Conservation (phyloP, 1,140 invertebrate genomes). For the Eupeodes corollae region DNA sequence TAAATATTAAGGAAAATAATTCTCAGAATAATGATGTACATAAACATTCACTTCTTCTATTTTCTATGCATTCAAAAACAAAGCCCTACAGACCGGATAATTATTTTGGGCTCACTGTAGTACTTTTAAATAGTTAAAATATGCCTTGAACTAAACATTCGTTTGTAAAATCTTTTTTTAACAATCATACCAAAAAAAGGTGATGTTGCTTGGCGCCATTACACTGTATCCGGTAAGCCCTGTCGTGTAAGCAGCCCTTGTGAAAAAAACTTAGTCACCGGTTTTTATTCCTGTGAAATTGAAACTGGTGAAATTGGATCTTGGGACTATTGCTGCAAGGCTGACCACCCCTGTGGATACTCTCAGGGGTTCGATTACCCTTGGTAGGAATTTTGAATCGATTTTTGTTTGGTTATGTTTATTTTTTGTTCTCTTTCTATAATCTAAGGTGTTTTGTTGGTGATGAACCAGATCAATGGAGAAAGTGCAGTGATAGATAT, state of each 20-base stretch:
- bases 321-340: slow-evolving; percentile 73
- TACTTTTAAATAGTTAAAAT: too few species aligned
- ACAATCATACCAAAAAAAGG: slow-evolving; percentile 13
- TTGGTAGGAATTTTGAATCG: slow-evolving; percentile 43
- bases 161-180: too few species aligned
- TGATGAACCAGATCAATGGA: slow-evolving; percentile 58
- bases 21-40: too few species aligned
- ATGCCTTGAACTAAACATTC: too few species aligned
- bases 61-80: too few species aligned
- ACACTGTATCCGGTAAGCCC: slow-evolving; percentile 64
- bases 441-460: slow-evolving; percentile 65
- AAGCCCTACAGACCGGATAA: too few species aligned
- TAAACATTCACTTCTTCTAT: too few species aligned
- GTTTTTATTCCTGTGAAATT: slow-evolving; percentile 67
- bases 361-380: slow-evolving; percentile 64
- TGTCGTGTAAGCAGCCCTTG: slow-evolving; percentile 59
- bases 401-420: background rate
- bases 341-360: slow-evolving; percentile 68
- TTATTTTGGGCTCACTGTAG: too few species aligned
- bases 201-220: slow-evolving; percentile 51
- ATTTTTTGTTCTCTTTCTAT: background rate
- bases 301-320: slow-evolving; percentile 54
- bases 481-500: slow-evolving; percentile 70
- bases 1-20: too few species aligned
- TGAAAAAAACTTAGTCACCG: slow-evolving; percentile 54